phyloP scores from a whole-genome alignment of 2,888 invertebrate species.

The Drosophila atroscutellata region DNA sequence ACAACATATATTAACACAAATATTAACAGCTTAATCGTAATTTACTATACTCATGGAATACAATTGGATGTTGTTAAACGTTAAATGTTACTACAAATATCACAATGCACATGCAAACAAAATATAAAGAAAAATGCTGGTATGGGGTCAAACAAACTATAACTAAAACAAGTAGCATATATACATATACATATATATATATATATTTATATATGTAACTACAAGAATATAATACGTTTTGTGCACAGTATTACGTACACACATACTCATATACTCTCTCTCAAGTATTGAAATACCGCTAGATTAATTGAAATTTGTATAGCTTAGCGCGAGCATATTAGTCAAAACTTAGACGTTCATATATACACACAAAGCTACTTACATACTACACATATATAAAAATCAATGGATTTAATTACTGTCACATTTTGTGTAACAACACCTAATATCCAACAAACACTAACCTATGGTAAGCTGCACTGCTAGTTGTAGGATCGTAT shows the following conservation, averaged over 20 bases:
- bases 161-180: constrained; percentile 43
- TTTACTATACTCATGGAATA: constrained; percentile 16
- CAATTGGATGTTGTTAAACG: constrained; percentile 50
- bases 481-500: constrained; percentile 17
- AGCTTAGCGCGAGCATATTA: constrained; percentile 71
- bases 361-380: constrained; percentile 1
- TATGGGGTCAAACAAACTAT: constrained; percentile 85
- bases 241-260: constrained; percentile 53
- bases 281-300: constrained; percentile 53
- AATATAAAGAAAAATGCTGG: constrained; percentile 79
- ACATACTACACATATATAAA: constrained; percentile 9
- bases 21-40: constrained; percentile 18
- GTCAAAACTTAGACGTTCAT: constrained; percentile 19
- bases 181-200: constrained; percentile 5
- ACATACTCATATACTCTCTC: constrained; percentile 66
- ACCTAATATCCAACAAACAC: constrained; percentile 1
- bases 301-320: constrained; percentile 23
- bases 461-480: constrained; percentile 15
- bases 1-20: constrained; percentile 27
- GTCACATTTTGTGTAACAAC: constrained; percentile 9
- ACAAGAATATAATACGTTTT: constrained; percentile 43
- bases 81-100: constrained; percentile 45
- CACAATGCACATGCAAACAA: constrained; percentile 34
- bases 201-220: neutral
- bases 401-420: constrained; percentile 4